Conservation (phyloP, 2,113 vertebrate species). For the Anthoscopus minutus region DNA sequence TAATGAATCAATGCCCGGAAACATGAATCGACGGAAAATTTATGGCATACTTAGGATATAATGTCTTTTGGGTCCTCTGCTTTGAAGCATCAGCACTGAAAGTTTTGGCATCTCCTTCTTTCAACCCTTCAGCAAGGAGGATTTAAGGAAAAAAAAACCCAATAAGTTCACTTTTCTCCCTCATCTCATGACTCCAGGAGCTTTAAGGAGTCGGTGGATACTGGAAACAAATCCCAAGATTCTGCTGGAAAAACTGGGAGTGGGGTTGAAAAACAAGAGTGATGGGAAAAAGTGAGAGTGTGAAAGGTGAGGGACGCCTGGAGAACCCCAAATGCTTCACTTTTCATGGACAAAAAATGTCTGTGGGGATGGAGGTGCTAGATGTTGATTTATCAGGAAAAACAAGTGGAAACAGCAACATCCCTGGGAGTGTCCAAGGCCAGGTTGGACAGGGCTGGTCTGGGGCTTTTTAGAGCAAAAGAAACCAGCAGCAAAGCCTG, state of each 20-base stretch:
- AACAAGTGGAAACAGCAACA: neutral
- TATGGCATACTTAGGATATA: neutral
- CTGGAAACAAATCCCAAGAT: accelerated
- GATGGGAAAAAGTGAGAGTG: accelerated
- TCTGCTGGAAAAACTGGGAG: neutral
- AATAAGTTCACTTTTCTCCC: neutral
- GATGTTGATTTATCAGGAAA: neutral
- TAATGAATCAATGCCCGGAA: constrained; percentile 44
- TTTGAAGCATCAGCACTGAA: neutral
- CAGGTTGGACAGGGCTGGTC: neutral
- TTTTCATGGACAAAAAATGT: accelerated
- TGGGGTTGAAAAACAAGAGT: neutral
- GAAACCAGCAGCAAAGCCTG: neutral
- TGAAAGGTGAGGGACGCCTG: accelerated
- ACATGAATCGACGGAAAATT: constrained; percentile 38
- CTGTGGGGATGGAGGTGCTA: accelerated
- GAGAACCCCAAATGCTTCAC: accelerated
- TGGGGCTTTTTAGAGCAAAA: neutral
- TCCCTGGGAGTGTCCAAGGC: neutral
- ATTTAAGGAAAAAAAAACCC: accelerated
- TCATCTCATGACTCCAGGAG: neutral
- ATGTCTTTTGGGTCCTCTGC: neutral
- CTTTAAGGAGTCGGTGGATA: neutral
- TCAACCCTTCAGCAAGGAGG: neutral
- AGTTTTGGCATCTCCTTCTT: neutral